Base-by-base conservation (phyloP, 1,140 invertebrate species). In the Pseudobourletiella spinata region DNA sequence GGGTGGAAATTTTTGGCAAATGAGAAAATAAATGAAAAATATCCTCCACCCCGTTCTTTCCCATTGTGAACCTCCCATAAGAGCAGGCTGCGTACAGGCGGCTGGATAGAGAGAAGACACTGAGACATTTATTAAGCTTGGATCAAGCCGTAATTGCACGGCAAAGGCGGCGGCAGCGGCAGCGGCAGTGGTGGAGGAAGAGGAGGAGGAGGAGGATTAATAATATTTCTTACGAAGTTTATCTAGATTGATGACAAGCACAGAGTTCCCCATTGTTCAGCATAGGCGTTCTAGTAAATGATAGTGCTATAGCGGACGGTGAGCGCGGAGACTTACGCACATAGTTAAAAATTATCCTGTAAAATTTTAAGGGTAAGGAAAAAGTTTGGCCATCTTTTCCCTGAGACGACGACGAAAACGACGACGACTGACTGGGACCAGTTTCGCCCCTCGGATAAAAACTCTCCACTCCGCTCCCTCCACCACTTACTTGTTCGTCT, bases 321-420 rank as follows among this genome's bases (percentile, higher is more conserved):
- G 48, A 26, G n/a, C 4, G 48, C 22, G n/a, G 24, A 25, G n/a
- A 8, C 32, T 11, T 39, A 26, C 3, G n/a, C 15, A 51, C 14
- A 25, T 6, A 51, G n/a, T 6, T 14, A 24, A 25, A 51, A 24
- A 25, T 4, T 6, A 25, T 3, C 8, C 14, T 25, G 48, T 25
- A 51, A 25, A 51, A 25, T 24, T 24, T 15, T 18, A 48, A 26
- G 46, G 26, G 25, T 25, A 44, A 51, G 58, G 26, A 61, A 61
- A 61, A 61, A 61, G 59, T 61, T 61, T 54, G 46, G 43, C 29
- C 46, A 29, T 55, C 32, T 55, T 52, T 61, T 61, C 35, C 59
- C 39, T 61, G 42, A 48, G 26, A 48, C 11, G 18, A 30, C 16
- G 57, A 15, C 14, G 57, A 43, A 14, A 59, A 24, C 6, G 29